A percentile compares a stretch with the other conserved stretches of the same genome.
Evolutionary conservation across 2,113 vertebrate genomes (phyloP).

Genomic region (Tamias sibiricus): DNA sequence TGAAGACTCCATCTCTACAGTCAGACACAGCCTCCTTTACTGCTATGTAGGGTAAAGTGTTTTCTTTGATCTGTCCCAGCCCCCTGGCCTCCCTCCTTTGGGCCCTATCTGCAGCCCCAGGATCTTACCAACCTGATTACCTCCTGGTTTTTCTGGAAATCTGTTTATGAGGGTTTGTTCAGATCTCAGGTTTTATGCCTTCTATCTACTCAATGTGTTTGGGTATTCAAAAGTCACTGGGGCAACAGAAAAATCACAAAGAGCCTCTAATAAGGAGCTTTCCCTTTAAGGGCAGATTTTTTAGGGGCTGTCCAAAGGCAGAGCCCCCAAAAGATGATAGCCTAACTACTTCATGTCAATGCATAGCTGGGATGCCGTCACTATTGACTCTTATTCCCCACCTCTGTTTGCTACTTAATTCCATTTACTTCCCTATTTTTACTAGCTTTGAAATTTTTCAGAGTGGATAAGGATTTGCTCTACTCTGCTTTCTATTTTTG

Average conservation of each 20-base stretch:
- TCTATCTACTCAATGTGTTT: background rate
- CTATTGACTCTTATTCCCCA: background rate
- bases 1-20: background rate
- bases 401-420: background rate
- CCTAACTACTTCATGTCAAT: background rate
- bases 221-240: background rate
- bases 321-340: background rate
- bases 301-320: background rate
- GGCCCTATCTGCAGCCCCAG: background rate
- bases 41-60: too few relatives aligned
- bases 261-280: background rate
- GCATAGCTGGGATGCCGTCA: background rate
- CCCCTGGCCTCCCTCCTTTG: background rate
- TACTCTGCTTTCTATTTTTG: background rate
- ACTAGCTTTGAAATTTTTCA: slow-evolving; percentile 25
- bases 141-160: background rate
- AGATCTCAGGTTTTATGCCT: slow-evolving; percentile 44
- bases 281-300: background rate
- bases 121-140: background rate
- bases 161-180: background rate
- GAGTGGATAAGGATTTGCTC: background rate
- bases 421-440: background rate
- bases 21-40: background rate
- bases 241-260: background rate
- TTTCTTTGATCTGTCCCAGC: background rate